A percentile compares a stretch with the other conserved stretches of the same genome.
Conservation (phyloP, 2,113 vertebrate genomes). For the Dendrocopos noguchii region DNA sequence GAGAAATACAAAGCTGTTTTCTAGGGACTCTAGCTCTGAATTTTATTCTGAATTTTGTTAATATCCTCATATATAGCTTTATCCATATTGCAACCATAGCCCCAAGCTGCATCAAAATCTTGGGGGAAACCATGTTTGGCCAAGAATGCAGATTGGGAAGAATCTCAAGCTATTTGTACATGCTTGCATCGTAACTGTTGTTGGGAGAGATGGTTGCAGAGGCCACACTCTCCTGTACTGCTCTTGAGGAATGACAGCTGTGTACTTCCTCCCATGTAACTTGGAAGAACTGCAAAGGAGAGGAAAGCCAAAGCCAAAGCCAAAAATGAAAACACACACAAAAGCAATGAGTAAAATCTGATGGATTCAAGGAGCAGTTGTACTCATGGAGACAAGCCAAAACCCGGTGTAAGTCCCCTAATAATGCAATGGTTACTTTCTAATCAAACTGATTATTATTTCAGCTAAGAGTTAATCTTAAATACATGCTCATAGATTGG, state of each 20-base stretch:
- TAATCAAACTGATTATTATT: neutral
- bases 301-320: constrained; percentile 38
- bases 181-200: neutral
- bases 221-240: neutral
- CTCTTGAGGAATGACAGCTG: constrained; percentile 21
- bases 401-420: constrained; percentile 26
- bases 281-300: constrained; percentile 34
- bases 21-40: neutral
- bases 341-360: constrained; percentile 31
- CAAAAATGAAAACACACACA: constrained; percentile 51
- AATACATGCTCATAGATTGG: neutral
- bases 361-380: constrained; percentile 14
- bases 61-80: neutral
- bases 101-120: neutral
- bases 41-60: neutral
- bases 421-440: neutral
- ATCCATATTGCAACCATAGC: neutral
- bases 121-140: neutral
- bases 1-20: neutral
- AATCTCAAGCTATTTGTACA: neutral
- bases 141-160: neutral
- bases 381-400: neutral
- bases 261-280: constrained; percentile 40
- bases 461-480: constrained; percentile 1
- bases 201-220: neutral